Base-by-base conservation (phyloP, 2,113 vertebrate genomes). In the Potamarius usumacintae region DNA sequence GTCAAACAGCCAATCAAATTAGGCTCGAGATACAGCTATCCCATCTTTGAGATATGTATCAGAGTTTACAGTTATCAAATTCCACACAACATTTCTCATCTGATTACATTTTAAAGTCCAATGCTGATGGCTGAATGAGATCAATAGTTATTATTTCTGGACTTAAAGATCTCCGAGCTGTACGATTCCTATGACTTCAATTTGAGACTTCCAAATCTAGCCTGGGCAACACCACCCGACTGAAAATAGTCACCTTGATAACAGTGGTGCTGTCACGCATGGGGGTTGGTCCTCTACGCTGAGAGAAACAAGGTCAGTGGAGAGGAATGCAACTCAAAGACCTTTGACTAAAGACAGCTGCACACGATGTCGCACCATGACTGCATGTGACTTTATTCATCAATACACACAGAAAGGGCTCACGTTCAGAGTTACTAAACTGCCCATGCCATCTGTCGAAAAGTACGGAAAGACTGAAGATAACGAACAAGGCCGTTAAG, bases 291-390 rank as follows among this genome's bases (percentile, higher is more conserved):
- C 85, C 22, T 82, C 85, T 88, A 25, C 87, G 82, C 42, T 10
- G 12, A 0, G 85, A 86, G 67, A 92, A 42, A 92, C 76, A 90
- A 91, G 92, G 90, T 93, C 91, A 93, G 88, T 84, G 86, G 89
- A 92, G 22, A 86, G 93, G 93, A 92, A 94, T 93, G 94, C 89
- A 92, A 91, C 87, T n/a, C 53, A 89, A 89, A 92, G 91, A 83
- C 92, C 91, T 92, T 92, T 93, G 72, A 52, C 82, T 78, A 15
- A 67, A 77, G 86, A 87, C 89, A 87, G 88, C 87, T 84, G 87
- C 87, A 67, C 82, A 20, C 86, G 76, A 52, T 87, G 52, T 48
- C 27, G 7, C 22, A 67, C 11, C 55, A 83, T 34, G 14, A 18
- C 60, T 52, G 8, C 2, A 83, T 50, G 83, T 34, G 14, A 18